Conservation (phyloP, 2,888 invertebrate species). For the Catocala sponsa region DNA sequence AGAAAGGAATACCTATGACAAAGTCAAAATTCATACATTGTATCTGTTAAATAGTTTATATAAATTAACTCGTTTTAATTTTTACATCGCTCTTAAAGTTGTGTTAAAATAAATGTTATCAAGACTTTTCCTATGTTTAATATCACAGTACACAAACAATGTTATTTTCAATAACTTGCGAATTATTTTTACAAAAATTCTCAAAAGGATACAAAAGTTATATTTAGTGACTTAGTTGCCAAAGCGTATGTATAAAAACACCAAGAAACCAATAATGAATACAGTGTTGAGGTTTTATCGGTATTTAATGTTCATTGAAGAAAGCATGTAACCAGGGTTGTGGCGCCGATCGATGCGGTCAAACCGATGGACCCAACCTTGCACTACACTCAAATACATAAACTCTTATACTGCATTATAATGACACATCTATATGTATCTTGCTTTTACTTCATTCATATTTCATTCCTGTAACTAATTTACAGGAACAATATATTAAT, state of each 20-base stretch:
- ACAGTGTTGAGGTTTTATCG: slow-evolving; percentile 25
- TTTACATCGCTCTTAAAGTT: too few species aligned
- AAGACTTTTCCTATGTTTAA: too few species aligned
- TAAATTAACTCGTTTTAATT: too few species aligned
- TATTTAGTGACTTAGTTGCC: slow-evolving; percentile 2
- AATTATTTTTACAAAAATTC: not conserved
- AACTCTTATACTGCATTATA: slow-evolving; percentile 5
- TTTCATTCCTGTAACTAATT: too few species aligned
- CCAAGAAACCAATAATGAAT: slow-evolving; percentile 9
- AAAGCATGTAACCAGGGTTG: slow-evolving; percentile 60
- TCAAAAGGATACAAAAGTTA: not conserved
- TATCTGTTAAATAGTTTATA: too few species aligned
- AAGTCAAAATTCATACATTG: not conserved
- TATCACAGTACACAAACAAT: too few species aligned
- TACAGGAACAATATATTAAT: too few species aligned
- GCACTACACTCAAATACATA: slow-evolving; percentile 52
- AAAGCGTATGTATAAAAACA: slow-evolving; percentile 3
- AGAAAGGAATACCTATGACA: not conserved
- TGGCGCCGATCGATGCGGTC: slow-evolving; percentile 73
- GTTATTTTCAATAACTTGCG: not conserved
- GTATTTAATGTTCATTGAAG: slow-evolving; percentile 40
- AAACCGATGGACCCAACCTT: slow-evolving; percentile 68
- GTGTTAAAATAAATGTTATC: too few species aligned
- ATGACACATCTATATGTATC: not conserved
- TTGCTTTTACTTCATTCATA: not conserved